A percentile compares a stretch with the other conserved stretches of the same genome.
Evolutionary conservation across 1,140 invertebrate genomes (phyloP).

Genomic region (Cotesia chilonis): DNA sequence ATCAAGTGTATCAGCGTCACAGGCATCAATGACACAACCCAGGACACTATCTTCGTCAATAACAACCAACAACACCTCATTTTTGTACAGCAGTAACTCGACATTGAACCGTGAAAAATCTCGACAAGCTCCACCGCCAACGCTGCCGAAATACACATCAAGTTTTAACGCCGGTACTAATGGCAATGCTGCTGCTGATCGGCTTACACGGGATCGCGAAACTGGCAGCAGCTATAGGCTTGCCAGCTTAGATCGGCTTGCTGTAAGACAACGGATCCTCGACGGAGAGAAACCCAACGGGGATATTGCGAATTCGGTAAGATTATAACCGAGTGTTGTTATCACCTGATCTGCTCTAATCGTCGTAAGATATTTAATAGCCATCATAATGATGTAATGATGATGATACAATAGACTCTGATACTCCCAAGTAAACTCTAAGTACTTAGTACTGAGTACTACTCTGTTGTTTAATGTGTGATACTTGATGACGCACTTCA

Average conservation of each 20-base stretch:
- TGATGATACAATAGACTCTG: not conserved
- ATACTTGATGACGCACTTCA: not conserved
- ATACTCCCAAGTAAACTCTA: too few relatives aligned
- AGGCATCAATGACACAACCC: conserved; percentile 38
- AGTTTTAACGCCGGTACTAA: conserved; percentile 69
- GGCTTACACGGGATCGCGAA: conserved; percentile 65
- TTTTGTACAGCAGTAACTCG: conserved; percentile 64
- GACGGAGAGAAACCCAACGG: conserved; percentile 65
- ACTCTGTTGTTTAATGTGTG: too few relatives aligned
- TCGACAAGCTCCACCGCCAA: conserved; percentile 72
- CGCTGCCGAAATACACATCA: conserved; percentile 72
- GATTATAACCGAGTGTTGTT: conserved; percentile 27
- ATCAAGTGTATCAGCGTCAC: conserved; percentile 43
- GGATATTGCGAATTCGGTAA: conserved; percentile 62
- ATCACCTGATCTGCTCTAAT: not conserved
- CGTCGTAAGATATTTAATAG: not conserved
- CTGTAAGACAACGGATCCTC: conserved; percentile 75
- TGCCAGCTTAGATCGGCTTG: conserved; percentile 76
- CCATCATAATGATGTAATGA: conserved; percentile 9
- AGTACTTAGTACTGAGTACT: too few relatives aligned
- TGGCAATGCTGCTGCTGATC: conserved; percentile 64
- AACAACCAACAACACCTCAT: conserved; percentile 58
- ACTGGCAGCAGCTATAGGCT: conserved; percentile 72
- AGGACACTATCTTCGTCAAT: conserved; percentile 29
- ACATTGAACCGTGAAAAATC: conserved; percentile 57